These are phyloP conservation scores for Smutsia temminckii DNA, from an alignment of 2,797 vertebrate species.

Conservation along the genomic window DNA sequence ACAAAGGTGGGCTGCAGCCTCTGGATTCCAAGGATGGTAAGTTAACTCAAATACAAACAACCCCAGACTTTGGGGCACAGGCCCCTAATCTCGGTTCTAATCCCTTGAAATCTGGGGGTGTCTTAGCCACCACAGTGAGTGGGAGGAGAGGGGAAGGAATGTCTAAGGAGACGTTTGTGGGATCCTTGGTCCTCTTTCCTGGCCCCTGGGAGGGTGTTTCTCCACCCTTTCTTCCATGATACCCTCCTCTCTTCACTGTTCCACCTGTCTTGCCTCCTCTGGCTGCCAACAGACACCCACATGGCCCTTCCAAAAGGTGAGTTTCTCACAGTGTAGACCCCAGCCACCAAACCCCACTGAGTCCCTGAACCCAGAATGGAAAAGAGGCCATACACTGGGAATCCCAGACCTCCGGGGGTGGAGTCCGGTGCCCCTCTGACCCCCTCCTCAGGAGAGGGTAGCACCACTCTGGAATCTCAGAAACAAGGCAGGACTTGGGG, in stretches of 20 bases:
- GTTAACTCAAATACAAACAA: background rate
- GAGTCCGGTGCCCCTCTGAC: background rate
- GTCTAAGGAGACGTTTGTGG: background rate
- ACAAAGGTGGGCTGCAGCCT: constrained; percentile 48
- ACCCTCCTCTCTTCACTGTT: background rate
- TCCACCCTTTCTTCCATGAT: background rate
- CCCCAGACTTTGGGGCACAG: background rate
- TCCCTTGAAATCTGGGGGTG: background rate
- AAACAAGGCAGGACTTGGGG: constrained; percentile 52
- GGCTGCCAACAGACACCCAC: constrained; percentile 33
- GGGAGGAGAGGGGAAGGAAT: background rate
- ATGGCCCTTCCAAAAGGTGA: constrained; percentile 71
- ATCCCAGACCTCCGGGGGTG: background rate
- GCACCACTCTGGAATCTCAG: background rate
- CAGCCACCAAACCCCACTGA: background rate
- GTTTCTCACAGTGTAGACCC: background rate
- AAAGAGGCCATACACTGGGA: background rate
- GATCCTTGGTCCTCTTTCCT: background rate
- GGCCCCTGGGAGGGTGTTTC: background rate
- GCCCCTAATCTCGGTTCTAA: background rate
- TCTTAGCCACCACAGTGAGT: background rate
- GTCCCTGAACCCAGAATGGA: background rate
- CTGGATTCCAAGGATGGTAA: constrained; percentile 75
- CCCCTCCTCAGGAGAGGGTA: background rate
- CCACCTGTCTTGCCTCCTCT: background rate